Base-by-base conservation (phyloP, 64 coral and sea anemone species). In the Dendrophyllia cribrosa region DNA sequence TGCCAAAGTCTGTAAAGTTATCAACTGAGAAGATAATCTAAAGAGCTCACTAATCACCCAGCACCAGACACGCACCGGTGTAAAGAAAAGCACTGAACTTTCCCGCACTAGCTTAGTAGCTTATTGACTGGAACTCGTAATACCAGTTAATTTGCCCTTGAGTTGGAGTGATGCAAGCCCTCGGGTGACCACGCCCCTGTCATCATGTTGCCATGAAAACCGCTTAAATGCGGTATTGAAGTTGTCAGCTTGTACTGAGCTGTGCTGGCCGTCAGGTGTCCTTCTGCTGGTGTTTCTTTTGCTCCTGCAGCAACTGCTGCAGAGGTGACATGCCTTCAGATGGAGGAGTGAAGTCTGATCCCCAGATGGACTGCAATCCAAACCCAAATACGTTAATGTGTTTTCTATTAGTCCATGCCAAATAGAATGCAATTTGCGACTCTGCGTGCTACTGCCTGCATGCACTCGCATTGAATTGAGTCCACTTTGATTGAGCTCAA, bases 251-350 rank as follows among this genome's bases (percentile, higher is more conserved):
- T 43, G 55, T 20, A 80, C 11, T 59, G n/a, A 69, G 20, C 15
- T 45, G 70, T 46, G 25, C 46, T 11, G 47, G 2, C 62, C 51
- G 62, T 93, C 91, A 93, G 48, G 91, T 93, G 69, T 83, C 90
- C 61, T 78, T 87, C 43, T 93, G 63, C 51, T 93, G 83, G 14
- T 75, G 91, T 47, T 93, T 93, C 83, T 87, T 83, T 70, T 93
- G 91, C 76, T 93, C 91, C 46, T 93, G 91, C 7, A 93, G 24
- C 12, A 93, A 59, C 13, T 93, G 91, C 58, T 93, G 91, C 6
- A 93, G 82, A 21, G 91, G 82, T 15, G 91, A 93, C 72, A 93
- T 65, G 13, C 91, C 91, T 51, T 93, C 81, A 50, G 76, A 48
- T 19, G 59, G 47, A 45, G 79, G 79, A 17, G 91, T 77, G 59